Evolutionary conservation across 2,797 vertebrate genomes (phyloP).

Genomic region (Myotis vivesi): DNA sequence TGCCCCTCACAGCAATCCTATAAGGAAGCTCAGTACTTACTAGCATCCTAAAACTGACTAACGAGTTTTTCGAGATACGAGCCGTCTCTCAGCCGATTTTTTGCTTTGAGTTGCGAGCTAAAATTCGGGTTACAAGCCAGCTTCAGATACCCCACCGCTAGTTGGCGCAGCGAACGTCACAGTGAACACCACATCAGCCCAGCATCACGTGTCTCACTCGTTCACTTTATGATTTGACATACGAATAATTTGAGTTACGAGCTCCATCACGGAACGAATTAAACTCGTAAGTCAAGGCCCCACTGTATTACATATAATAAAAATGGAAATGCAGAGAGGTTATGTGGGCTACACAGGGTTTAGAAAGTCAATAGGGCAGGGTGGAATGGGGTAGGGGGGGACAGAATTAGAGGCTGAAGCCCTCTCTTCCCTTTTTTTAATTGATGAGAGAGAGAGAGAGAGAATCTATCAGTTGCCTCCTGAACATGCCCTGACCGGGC

Average conservation of each 20-base stretch:
- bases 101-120: too few relatives aligned
- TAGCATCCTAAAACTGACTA: not conserved
- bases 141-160: too few relatives aligned
- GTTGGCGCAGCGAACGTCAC: too few relatives aligned
- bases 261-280: too few relatives aligned
- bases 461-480: not conserved
- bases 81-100: too few relatives aligned
- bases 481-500: accelerated
- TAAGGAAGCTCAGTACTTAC: not conserved
- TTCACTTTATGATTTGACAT: too few relatives aligned
- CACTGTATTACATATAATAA: not conserved
- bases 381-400: not conserved
- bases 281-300: too few relatives aligned
- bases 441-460: not conserved
- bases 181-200: too few relatives aligned
- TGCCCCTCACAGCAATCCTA: not conserved
- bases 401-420: not conserved
- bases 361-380: not conserved
- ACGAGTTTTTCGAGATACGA: too few relatives aligned
- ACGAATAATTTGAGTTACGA: too few relatives aligned
- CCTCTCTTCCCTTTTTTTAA: not conserved
- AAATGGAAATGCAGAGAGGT: not conserved
- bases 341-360: not conserved
- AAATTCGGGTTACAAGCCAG: too few relatives aligned
- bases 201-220: too few relatives aligned